Percentiles rank a stretch among this genome's conserved stretches.
phyloP scores from a whole-genome alignment of 2,797 vertebrate genomes.

The Leuciscus waleckii region DNA sequence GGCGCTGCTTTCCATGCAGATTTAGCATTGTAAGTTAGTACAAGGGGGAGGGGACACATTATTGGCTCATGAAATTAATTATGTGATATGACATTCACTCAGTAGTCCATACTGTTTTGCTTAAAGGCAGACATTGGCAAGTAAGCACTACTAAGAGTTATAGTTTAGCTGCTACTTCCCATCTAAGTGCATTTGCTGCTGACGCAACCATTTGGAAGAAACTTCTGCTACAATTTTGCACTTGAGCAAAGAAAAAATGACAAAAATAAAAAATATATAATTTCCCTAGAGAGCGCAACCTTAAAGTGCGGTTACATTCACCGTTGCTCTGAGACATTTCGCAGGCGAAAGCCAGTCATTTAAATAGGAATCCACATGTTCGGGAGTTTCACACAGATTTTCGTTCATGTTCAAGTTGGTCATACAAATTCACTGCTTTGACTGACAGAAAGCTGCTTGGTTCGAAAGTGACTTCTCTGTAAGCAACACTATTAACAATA shows the following conservation, averaged over 20 bases:
- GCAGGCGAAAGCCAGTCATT: background rate
- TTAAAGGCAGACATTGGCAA: background rate
- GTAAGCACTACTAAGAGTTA: background rate
- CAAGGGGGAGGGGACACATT: background rate
- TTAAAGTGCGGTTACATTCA: background rate
- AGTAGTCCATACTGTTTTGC: background rate
- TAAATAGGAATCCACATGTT: background rate
- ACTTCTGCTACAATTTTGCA: background rate
- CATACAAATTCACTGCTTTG: background rate
- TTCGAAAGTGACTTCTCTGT: background rate
- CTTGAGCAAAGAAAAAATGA: background rate
- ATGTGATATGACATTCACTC: background rate
- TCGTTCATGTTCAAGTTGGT: background rate
- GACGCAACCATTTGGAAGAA: background rate
- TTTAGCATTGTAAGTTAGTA: background rate
- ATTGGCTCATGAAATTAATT: background rate
- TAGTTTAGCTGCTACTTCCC: background rate
- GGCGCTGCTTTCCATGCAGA: background rate
- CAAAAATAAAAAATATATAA: background rate
- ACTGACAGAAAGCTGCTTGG: background rate
- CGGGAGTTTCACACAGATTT: background rate
- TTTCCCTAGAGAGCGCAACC: background rate
- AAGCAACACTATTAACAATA: background rate
- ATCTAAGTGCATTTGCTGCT: no score
- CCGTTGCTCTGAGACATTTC: background rate